Evolutionary conservation across 2,113 vertebrate species (phyloP).

Genomic region (Ia io): DNA sequence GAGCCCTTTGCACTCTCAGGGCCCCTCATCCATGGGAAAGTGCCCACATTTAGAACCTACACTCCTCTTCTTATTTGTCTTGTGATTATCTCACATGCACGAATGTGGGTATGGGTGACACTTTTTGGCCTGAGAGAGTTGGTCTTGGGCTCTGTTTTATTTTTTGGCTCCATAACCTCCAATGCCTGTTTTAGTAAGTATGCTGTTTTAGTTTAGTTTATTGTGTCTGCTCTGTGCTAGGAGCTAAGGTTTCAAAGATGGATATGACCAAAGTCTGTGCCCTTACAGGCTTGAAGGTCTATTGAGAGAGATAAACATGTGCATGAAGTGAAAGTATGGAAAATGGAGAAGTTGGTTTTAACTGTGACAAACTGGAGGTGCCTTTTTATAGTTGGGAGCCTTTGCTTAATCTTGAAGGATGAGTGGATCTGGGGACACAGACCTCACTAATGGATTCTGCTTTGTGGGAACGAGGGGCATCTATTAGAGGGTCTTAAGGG

Average conservation of each 20-base stretch:
- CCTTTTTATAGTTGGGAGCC: not conserved
- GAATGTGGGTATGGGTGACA: not conserved
- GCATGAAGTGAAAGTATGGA: not conserved
- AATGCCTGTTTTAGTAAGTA: not conserved
- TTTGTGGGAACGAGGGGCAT: not conserved
- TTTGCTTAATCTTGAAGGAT: not conserved
- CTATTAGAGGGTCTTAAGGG: not conserved
- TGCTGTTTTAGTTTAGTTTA: not conserved
- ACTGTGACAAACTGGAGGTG: not conserved
- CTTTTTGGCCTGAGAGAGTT: not conserved
- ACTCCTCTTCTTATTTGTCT: slow-evolving; percentile 11
- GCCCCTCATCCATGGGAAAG: not conserved
- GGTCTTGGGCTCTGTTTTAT: not conserved
- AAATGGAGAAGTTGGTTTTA: not conserved
- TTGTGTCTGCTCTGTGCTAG: not conserved
- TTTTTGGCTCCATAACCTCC: not conserved
- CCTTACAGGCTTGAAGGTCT: not conserved
- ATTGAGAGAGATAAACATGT: not conserved
- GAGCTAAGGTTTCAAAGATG: not conserved
- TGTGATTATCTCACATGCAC: not conserved
- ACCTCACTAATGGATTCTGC: slow-evolving; percentile 15
- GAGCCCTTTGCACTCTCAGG: not conserved
- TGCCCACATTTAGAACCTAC: not conserved
- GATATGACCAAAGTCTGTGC: not conserved
- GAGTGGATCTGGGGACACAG: not conserved